These are phyloP conservation scores for Capitella teleta DNA, from an alignment of 1,140 invertebrate species.

Conservation along the genomic window DNA sequence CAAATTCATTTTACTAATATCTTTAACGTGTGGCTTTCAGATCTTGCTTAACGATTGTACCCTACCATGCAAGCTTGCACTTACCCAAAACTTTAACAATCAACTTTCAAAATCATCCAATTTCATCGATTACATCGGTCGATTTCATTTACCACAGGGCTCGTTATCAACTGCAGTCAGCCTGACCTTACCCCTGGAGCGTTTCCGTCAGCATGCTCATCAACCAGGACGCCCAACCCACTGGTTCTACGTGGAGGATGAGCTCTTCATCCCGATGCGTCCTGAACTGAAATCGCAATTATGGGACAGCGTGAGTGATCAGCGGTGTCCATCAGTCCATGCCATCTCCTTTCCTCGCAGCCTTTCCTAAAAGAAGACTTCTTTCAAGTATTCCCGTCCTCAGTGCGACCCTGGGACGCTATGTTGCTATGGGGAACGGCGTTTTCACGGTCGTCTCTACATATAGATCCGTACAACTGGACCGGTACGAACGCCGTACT, in stretches of 20 bases:
- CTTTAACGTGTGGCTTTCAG: too few species aligned
- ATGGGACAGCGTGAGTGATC: neutral
- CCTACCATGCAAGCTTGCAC: too few species aligned
- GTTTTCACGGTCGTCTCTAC: conserved; percentile 31
- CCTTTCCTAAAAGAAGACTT: conserved; percentile 31
- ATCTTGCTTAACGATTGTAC: too few species aligned
- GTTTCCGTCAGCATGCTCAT: neutral
- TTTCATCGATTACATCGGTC: too few species aligned
- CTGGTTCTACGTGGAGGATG: conserved; percentile 38
- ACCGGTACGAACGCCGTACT: conserved; percentile 38
- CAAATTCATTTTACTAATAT: too few species aligned
- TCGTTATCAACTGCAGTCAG: too few species aligned
- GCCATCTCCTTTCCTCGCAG: conserved; percentile 16
- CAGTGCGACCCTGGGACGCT: conserved; percentile 33
- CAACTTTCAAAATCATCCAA: too few species aligned
- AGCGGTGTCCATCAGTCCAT: neutral
- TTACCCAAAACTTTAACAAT: too few species aligned
- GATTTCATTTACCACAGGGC: too few species aligned
- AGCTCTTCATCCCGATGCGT: conserved; percentile 28
- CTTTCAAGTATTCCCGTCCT: conserved; percentile 30
- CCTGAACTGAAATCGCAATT: conserved; percentile 18
- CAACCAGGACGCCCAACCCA: neutral
- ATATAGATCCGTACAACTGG: conserved; percentile 43
- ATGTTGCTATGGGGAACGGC: conserved; percentile 37
- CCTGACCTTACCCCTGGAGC: neutral